These are phyloP conservation scores for Plodia interpunctella DNA, from an alignment of 1,140 invertebrate genomes.

Conservation along the genomic window DNA sequence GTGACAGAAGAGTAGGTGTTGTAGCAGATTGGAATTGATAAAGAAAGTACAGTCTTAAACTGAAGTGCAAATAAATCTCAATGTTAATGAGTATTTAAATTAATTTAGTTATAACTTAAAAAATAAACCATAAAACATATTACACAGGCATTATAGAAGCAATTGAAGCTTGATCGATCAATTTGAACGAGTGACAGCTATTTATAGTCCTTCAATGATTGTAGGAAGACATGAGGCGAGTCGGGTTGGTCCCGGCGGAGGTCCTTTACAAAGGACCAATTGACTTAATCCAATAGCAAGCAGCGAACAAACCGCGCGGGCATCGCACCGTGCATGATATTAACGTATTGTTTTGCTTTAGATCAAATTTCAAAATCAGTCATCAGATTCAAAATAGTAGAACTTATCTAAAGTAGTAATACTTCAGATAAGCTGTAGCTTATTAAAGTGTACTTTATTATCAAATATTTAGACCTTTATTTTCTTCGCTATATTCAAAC, in stretches of 20 bases:
- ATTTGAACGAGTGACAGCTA: slow-evolving; percentile 34
- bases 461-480: no score
- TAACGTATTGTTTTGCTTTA: neutral
- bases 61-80: neutral
- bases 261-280: slow-evolving; percentile 54
- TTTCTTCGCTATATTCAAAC: no score
- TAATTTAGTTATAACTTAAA: no score
- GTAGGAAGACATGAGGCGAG: slow-evolving; percentile 46
- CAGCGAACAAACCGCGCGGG: slow-evolving; percentile 6
- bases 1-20: no score
- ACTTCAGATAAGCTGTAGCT: no score
- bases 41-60: neutral
- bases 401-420: no score
- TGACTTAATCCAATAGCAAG: slow-evolving; percentile 42
- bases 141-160: slow-evolving; percentile 22
- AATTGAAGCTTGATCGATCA: slow-evolving; percentile 37
- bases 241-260: slow-evolving; percentile 23
- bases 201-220: slow-evolving; percentile 50
- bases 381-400: no score
- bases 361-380: no score
- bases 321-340: neutral
- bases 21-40: neutral
- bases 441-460: no score
- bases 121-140: neutral
- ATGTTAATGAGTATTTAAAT: no score